A percentile compares a stretch with the other conserved stretches of the same genome.
Evolutionary conservation across 2,888 invertebrate genomes (phyloP).

Genomic region (Asteroscopus sphinx): DNA sequence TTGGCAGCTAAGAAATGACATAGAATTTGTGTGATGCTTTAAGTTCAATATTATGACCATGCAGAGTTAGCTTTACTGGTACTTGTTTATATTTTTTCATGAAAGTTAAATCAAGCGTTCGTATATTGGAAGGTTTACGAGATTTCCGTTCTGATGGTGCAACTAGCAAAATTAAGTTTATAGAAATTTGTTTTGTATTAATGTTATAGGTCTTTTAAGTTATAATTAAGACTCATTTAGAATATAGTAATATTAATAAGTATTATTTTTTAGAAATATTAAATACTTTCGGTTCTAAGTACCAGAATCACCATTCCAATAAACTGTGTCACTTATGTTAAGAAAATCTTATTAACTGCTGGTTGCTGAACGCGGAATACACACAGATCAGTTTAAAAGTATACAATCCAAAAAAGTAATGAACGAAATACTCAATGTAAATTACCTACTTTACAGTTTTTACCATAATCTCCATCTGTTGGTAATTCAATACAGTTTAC

Average conservation of each 20-base stretch:
- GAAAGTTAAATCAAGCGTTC: slow-evolving; percentile 8
- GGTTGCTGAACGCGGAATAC: slow-evolving; percentile 6
- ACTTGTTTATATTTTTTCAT: slow-evolving; percentile 11
- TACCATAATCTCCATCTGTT: slow-evolving; percentile 2
- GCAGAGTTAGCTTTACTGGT: slow-evolving; percentile 42
- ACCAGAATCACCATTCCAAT: slow-evolving; percentile 56
- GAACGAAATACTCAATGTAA: slow-evolving; percentile 35
- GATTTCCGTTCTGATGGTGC: slow-evolving; percentile 53
- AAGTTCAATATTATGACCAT: slow-evolving; percentile 14
- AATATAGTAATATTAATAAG: slow-evolving; percentile 40
- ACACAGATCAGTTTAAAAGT: slow-evolving; percentile 1
- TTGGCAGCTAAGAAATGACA: slow-evolving; percentile 42
- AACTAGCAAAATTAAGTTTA: slow-evolving; percentile 59
- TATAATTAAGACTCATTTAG: slow-evolving; percentile 57
- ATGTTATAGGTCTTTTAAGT: slow-evolving; percentile 41
- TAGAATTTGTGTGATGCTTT: background rate
- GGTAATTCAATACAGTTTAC: slow-evolving; percentile 13
- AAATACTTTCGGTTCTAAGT: slow-evolving; percentile 41
- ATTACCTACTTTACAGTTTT: background rate
- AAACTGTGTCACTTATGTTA: slow-evolving; percentile 25
- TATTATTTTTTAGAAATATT: slow-evolving; percentile 36
- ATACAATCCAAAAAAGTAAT: background rate
- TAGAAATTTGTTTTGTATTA: slow-evolving; percentile 45
- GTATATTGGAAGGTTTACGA: slow-evolving; percentile 4
- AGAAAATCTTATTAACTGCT: slow-evolving; percentile 19